Conservation (phyloP, 2,888 invertebrate genomes). For the Deilephila elpenor region DNA sequence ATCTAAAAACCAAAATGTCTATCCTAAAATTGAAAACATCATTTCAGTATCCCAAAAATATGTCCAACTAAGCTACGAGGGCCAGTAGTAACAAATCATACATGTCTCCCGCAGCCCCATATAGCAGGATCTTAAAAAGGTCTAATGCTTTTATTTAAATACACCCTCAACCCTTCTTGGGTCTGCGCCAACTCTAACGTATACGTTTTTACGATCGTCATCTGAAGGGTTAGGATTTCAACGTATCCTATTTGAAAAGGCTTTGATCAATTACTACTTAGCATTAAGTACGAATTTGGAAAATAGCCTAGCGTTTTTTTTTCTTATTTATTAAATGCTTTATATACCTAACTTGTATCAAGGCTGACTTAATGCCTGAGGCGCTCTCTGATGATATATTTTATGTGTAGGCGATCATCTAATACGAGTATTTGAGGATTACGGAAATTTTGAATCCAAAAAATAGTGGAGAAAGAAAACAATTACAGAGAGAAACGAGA, state of each 20-base stretch:
- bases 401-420: too few relatives aligned
- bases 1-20: too few relatives aligned
- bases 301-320: not conserved
- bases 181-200: slow-evolving; percentile 1
- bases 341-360: too few relatives aligned
- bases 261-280: slow-evolving; percentile 6
- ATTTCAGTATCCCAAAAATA: too few relatives aligned
- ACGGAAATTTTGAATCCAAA: too few relatives aligned
- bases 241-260: not conserved
- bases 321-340: too few relatives aligned
- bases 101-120: not conserved
- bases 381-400: not conserved
- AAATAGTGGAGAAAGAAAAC: too few relatives aligned
- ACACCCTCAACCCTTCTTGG: slow-evolving; percentile 16
- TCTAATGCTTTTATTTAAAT: slow-evolving; percentile 21
- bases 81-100: not conserved
- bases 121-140: slow-evolving; percentile 12
- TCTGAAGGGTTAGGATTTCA: slow-evolving; percentile 13
- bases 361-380: too few relatives aligned
- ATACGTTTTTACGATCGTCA: slow-evolving; percentile 7
- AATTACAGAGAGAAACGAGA: too few relatives aligned
- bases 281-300: not conserved
- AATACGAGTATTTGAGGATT: too few relatives aligned
- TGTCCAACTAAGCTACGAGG: not conserved
- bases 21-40: too few relatives aligned